phyloP scores from a whole-genome alignment of 2,113 vertebrate species.

The Lathamus discolor region DNA sequence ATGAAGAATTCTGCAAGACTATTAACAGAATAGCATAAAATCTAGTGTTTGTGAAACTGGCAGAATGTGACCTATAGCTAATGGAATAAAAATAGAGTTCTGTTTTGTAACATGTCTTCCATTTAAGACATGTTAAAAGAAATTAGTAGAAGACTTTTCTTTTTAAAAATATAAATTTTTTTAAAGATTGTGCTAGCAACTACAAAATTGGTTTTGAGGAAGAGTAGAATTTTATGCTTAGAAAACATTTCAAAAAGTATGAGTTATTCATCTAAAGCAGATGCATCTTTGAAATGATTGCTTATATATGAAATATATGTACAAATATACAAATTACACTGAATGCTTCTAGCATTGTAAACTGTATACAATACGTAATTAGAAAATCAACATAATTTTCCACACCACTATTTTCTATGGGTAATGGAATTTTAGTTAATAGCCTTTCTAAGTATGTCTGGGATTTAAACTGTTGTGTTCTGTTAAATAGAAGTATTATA shows the following conservation, averaged over 20 bases:
- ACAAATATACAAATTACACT: neutral
- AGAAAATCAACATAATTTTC: neutral
- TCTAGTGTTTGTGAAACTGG: neutral
- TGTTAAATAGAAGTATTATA: neutral
- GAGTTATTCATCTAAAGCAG: neutral
- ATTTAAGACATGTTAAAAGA: neutral
- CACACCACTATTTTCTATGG: neutral
- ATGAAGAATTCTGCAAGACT: neutral
- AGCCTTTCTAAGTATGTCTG: neutral
- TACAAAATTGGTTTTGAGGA: neutral
- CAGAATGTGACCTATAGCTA: neutral
- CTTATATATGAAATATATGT: neutral
- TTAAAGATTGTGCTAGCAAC: neutral
- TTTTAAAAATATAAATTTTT: neutral
- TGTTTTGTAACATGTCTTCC: neutral
- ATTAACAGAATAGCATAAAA: neutral
- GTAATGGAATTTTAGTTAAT: slow-evolving; percentile 1
- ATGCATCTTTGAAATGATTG: neutral
- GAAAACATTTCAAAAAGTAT: neutral
- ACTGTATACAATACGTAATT: neutral
- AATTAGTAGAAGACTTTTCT: neutral
- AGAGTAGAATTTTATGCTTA: neutral
- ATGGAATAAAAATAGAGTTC: neutral
- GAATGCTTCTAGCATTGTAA: neutral
- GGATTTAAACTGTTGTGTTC: neutral